Base-by-base conservation (phyloP, 2,888 invertebrate species). In the Linnaemya vulpina region DNA sequence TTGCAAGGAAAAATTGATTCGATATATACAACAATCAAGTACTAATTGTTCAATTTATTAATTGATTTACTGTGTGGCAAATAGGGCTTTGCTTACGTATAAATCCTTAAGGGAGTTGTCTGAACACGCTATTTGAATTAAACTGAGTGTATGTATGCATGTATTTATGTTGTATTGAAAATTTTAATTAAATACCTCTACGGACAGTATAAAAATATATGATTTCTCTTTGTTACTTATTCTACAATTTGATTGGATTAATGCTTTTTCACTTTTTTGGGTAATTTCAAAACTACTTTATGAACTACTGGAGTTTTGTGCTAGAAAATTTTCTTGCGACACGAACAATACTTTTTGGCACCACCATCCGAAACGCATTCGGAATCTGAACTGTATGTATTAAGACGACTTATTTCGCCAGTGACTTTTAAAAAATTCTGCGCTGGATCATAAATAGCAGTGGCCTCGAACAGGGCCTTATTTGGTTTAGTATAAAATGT, bases 401-500 rank as follows among this genome's bases (percentile, higher is more conserved):
- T 94, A n/a, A 95, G 89, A 43, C 95, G 93, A 90, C 95, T 96
- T 11, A 96, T 93, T 53, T 94, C 93, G 15, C 95, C 95, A 10
- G 94, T 92, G 8, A 95, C 88, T 84, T 92, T 89, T 79, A 94
- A 93, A 30, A 90, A 89, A 3, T 91, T 89, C 1, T 88, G 90
- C 4, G 88, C 86, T 17, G 87, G 82, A 74, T 91, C 90, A 67
- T 93, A 92, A 15, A 93, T 91, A 1, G 96, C 93, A 0, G 96
- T 96, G 0, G 95, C 94, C 91, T 97, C 96, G 88, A 95, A 96
- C 49, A 94, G 92, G 1, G 94, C 94, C 84, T 94, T 93, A 7
- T 95, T 95, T 1, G 96, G 97, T 9, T 91, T 91, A n/a, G 96
- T 94, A 79, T 94, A 93, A 78, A 97, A 93, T 76, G 95, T 94